Base-by-base conservation (phyloP, 2,113 vertebrate genomes). In the Tragelaphus buxtoni region DNA sequence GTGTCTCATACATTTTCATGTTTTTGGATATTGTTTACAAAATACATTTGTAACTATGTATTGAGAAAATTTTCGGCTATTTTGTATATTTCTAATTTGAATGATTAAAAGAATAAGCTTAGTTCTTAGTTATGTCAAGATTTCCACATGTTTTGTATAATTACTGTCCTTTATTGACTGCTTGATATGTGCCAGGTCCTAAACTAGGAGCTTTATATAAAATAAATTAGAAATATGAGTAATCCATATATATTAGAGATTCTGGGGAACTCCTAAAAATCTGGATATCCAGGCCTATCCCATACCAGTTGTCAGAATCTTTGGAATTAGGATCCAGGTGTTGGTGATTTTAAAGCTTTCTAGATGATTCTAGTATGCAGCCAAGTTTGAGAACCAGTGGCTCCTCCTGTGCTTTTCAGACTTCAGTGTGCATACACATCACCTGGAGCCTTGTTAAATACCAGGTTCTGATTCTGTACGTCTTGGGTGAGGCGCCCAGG, bases 1-100 rank as follows among this genome's bases (percentile, higher is more conserved):
- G 99, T 98, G 58, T 93, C 93, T 98, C 49, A 13, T 87, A 72
- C 76, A 9, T 98, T 91, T 95, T 61, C 55, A 28, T 81, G 65
- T 60, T 76, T 89, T 95, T 42, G 47, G 28, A 77, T 49, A 45
- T 51, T 51, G 18, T 82, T 84, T 74, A 83, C 17, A 89, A 85
- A 85, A 45, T 80, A 20, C 10, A 22, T 74, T 56, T 86, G 9
- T 84, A 92, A 84, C n/a, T 85, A 51, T 20, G 13, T 42, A n/a
- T 82, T 79, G 56, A 88, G 42, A 76, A 51, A 47, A 2, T 39
- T 45, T 90, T 47, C 17, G 82, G 5, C 17, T 63, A 20, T 94
- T 90, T 84, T 95, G 55, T 89, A n/a, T 92, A 90, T 88, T 88
- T 76, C 17, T 96, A 76, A 89, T 96, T 89, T 90, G 58, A 87